These are phyloP conservation scores for Hoplias malabaricus DNA, from an alignment of 2,113 vertebrate genomes.

Conservation along the genomic window DNA sequence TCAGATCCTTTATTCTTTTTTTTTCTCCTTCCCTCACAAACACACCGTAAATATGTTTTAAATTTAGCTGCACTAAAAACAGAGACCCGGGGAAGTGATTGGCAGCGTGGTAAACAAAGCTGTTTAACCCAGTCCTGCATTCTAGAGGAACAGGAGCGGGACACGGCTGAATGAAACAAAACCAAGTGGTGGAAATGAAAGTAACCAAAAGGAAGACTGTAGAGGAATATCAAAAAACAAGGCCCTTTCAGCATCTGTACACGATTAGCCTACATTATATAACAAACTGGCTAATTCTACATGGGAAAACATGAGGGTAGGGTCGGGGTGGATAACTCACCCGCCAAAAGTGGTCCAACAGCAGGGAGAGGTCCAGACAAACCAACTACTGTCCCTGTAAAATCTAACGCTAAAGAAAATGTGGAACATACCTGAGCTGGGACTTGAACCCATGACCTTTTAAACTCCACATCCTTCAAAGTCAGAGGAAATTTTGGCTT, in stretches of 20 bases:
- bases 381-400: neutral
- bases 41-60: conserved; percentile 41
- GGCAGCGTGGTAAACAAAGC: conserved; percentile 33
- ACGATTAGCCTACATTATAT: neutral
- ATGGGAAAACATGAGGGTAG: neutral
- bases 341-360: neutral
- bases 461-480: neutral
- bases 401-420: conserved; percentile 31
- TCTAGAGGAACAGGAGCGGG: conserved; percentile 26
- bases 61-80: conserved; percentile 47
- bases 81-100: conserved; percentile 21
- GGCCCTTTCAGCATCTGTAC: neutral
- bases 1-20: neutral
- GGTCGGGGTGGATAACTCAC: fast-evolving
- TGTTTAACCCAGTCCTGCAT: conserved; percentile 23
- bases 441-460: neutral
- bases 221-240: neutral
- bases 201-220: neutral
- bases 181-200: conserved; percentile 34
- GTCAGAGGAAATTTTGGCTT: conserved; percentile 26
- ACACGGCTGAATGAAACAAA: neutral
- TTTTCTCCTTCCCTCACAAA: conserved; percentile 10
- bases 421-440: neutral
- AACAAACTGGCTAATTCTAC: neutral
- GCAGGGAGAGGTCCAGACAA: conserved; percentile 23